Base-by-base conservation (phyloP, 1,140 invertebrate species). In the Drosophila bocki region DNA sequence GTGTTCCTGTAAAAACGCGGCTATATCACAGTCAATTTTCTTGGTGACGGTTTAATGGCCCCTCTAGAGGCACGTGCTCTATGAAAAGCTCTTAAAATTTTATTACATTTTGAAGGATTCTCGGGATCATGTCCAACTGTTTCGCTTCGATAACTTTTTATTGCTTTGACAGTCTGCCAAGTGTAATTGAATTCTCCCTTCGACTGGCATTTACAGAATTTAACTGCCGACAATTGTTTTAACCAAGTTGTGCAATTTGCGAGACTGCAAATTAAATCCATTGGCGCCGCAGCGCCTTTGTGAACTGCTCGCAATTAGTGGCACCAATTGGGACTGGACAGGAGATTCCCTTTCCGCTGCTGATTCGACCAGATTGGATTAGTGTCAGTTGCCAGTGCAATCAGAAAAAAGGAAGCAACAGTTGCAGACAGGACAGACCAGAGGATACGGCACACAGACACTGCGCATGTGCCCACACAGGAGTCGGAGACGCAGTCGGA, bases 211-310 rank as follows among this genome's bases (percentile, higher is more conserved):
- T 54, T 67, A 51, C 59, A 37, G 29, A 56, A 67, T 67, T 74
- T 78, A 58, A 57, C 63, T 47, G 51, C 45, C 61, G 64, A 51
- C 80, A 76, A 75, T 75, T 68, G 70, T 71, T 42, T 35, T 74
- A 69, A 60, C 50, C 71, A 35, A 84, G 77, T 80, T 68, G 79
- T 80, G 75, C 74, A 80, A 83, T 84, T 77, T 75, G 77, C 78
- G 50, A 72, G 57, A 41, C 57, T 78, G 50, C 62, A 78, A 78
- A 78, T 78, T 62, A 64, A 79, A 79, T 78, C 76, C 69, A 42
- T 54, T 44, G 58, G 13, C 56, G 35, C 26, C 45, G n/a, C 48
- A 35, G 19, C 35, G 51, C 75, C 64, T 48, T 68, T 77, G 63
- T 69, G 63, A 41, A 12, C 33, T 15, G 48, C 41, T 54, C 37